These are phyloP conservation scores for Galemys pyrenaicus DNA, from an alignment of 2,113 vertebrate species.

Conservation along the genomic window DNA sequence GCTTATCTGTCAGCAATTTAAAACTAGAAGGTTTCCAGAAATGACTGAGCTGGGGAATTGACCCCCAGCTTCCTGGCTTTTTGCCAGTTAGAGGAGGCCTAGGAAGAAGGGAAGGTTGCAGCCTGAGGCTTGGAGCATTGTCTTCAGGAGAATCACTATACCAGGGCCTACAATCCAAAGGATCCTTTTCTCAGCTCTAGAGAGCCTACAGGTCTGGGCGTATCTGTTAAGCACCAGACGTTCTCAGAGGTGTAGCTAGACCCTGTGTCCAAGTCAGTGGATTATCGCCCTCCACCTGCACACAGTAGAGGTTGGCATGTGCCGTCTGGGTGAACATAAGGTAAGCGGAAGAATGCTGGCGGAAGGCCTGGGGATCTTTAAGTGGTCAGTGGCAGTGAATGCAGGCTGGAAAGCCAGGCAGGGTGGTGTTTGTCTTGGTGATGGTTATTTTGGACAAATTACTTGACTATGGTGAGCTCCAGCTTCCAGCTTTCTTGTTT, in stretches of 20 bases:
- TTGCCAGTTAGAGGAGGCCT: constrained; percentile 38
- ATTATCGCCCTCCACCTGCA: not conserved
- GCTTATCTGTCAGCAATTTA: constrained; percentile 67
- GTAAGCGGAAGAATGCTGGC: not conserved
- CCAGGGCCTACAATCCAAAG: not conserved
- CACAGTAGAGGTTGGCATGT: not conserved
- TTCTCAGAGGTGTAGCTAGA: not conserved
- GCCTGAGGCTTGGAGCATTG: not conserved
- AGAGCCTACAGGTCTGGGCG: not conserved
- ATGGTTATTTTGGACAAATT: not conserved
- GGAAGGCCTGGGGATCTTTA: not conserved
- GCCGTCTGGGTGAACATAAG: not conserved
- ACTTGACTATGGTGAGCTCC: not conserved
- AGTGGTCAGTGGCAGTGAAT: not conserved
- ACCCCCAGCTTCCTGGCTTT: constrained; percentile 48
- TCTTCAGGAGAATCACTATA: not conserved
- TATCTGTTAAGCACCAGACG: not conserved
- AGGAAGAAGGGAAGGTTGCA: not conserved
- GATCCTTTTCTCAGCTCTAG: not conserved
- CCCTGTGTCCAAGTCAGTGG: not conserved
- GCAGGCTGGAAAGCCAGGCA: not conserved
- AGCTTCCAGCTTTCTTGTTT: not conserved
- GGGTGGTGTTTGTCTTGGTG: not conserved
- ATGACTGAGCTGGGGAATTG: constrained; percentile 53
- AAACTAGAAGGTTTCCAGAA: constrained; percentile 69